Conservation (phyloP, 2,797 vertebrate species). For the Enteromius thamalakanensis region DNA sequence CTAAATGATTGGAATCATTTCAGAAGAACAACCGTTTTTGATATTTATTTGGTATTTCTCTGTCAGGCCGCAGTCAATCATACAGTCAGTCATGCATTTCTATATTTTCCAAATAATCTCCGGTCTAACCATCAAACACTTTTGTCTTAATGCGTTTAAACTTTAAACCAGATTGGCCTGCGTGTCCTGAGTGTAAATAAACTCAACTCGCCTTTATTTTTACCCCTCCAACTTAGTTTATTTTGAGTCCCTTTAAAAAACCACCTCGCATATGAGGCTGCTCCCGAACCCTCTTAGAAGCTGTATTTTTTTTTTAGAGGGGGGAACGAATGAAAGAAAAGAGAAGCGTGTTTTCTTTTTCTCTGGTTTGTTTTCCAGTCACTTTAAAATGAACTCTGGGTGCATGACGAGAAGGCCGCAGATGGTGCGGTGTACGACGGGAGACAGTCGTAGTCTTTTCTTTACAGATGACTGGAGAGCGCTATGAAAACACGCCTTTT, state of each 20-base stretch:
- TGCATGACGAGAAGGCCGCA: conserved; percentile 71
- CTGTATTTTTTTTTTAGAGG: conserved; percentile 66
- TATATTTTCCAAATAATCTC: conserved; percentile 49
- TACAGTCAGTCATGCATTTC: conserved; percentile 44
- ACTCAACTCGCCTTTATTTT: conserved; percentile 70
- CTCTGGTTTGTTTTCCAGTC: conserved; percentile 79
- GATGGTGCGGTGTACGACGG: conserved; percentile 66
- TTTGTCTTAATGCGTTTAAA: conserved; percentile 58
- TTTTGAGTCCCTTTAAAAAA: conserved; percentile 73
- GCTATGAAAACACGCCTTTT: conserved; percentile 53
- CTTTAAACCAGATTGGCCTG: conserved; percentile 57
- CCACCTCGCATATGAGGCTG: conserved; percentile 72
- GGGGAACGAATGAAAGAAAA: conserved; percentile 59
- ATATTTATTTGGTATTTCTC: background rate
- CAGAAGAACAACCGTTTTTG: background rate
- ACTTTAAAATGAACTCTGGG: conserved; percentile 75
- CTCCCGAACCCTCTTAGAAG: conserved; percentile 63
- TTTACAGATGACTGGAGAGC: conserved; percentile 48
- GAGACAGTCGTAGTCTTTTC: conserved; percentile 47
- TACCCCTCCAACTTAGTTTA: conserved; percentile 72
- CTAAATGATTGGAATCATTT: background rate
- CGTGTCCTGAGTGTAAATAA: conserved; percentile 68
- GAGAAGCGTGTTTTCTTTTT: conserved; percentile 76
- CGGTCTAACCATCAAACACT: conserved; percentile 57
- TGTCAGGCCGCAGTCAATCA: conserved; percentile 43